Evolutionary conservation across 53 echinoderm and acorn worm species (phyloP).

Genomic region (Glandiceps talaboti): DNA sequence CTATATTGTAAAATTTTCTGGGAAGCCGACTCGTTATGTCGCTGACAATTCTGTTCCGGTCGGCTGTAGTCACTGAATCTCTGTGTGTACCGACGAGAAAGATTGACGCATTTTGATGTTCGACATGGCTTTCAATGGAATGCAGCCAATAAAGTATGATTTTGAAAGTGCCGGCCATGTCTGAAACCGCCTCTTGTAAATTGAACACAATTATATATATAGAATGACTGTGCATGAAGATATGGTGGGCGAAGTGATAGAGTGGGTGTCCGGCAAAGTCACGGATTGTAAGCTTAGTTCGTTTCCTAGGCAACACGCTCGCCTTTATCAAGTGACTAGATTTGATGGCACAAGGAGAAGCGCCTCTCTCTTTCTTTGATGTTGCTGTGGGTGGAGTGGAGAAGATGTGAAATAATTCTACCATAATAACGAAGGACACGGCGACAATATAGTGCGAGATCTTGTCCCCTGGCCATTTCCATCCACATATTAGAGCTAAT

Average conservation of each 20-base stretch:
- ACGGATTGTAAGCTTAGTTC: not conserved
- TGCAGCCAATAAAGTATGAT: not conserved
- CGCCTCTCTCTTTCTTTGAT: not conserved
- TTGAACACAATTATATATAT: not conserved
- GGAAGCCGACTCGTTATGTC: not conserved
- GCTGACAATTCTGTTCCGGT: not conserved
- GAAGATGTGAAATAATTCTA: not conserved
- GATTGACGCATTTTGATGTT: not conserved
- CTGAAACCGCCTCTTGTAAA: not conserved
- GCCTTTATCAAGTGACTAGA: not conserved
- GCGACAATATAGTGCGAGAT: not conserved
- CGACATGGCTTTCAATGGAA: not conserved
- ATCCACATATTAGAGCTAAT: not conserved
- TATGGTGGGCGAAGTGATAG: not conserved
- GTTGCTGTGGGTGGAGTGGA: not conserved
- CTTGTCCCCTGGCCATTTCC: not conserved
- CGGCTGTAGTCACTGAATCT: not conserved
- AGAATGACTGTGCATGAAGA: not conserved
- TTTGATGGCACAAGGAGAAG: not conserved
- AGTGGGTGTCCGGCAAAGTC: not conserved
- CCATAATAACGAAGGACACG: not conserved
- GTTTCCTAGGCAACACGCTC: not conserved
- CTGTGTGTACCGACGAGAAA: not conserved
- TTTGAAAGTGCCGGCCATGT: not conserved
- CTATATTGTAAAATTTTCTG: not conserved